Percentiles rank a stretch among this genome's conserved stretches.
Conservation (phyloP, 2,797 vertebrate species). For the Meriones psammophilus region DNA sequence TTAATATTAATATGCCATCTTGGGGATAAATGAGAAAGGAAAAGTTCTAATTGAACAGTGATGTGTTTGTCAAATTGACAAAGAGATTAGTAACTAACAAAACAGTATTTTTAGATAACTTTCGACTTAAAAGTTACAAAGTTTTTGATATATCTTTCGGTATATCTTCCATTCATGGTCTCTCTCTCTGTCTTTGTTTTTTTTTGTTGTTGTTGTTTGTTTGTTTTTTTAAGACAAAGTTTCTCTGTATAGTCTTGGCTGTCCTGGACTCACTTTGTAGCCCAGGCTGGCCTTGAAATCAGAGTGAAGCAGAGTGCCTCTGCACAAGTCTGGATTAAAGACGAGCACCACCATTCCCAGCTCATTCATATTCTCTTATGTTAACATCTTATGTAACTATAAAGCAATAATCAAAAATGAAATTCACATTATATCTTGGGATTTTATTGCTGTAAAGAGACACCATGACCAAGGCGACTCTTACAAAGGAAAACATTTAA, state of each 20-base stretch:
- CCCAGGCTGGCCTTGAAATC: no score
- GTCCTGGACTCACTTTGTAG: no score
- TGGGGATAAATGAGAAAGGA: neutral
- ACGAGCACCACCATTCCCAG: no score
- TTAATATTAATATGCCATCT: neutral
- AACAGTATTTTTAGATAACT: neutral
- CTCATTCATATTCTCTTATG: neutral
- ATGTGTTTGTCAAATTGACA: neutral
- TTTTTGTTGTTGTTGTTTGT: no score
- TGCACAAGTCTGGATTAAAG: no score
- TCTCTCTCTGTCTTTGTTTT: no score
- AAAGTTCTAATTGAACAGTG: neutral
- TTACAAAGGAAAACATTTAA: no score
- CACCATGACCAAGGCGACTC: no score
- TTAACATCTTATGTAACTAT: neutral
- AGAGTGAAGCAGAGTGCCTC: no score
- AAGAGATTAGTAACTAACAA: neutral
- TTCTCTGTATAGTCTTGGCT: no score
- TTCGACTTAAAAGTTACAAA: constrained; percentile 28
- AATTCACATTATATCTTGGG: neutral
- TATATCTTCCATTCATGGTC: neutral
- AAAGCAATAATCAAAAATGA: neutral
- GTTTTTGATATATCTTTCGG: neutral
- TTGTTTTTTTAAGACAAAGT: no score
- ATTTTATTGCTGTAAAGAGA: no score